Conservation (phyloP, 2,888 invertebrate species). For the Lasioglossum marginatum region DNA sequence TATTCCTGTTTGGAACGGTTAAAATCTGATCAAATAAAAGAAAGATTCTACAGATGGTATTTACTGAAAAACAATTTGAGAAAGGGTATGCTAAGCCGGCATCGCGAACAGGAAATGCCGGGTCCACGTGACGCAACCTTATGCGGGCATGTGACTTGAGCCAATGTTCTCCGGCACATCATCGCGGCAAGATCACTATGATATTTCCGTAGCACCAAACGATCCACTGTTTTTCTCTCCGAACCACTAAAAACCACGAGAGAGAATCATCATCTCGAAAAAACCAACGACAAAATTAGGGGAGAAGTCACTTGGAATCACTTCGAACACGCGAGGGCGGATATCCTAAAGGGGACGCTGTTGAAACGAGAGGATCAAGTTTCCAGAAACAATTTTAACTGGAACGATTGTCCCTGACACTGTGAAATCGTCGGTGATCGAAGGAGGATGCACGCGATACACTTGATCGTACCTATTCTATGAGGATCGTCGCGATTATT, state of each 20-base stretch:
- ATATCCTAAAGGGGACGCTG: not conserved
- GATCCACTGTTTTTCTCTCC: conserved; percentile 40
- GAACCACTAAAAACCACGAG: not conserved
- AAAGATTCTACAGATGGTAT: not conserved
- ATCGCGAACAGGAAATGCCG: conserved; percentile 26
- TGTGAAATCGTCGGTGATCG: not conserved
- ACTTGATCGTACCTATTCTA: conserved; percentile 40
- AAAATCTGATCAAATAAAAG: not conserved
- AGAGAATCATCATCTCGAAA: not conserved
- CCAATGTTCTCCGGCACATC: conserved; percentile 25
- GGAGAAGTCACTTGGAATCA: not conserved
- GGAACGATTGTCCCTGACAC: not conserved
- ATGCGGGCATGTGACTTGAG: conserved; percentile 57
- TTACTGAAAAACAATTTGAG: not conserved
- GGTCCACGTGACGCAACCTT: conserved; percentile 60
- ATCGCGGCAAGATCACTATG: conserved; percentile 25
- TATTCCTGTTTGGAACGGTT: too few relatives aligned
- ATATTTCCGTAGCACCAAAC: conserved; percentile 48
- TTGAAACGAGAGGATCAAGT: not conserved
- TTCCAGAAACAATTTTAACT: not conserved
- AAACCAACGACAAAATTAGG: not conserved
- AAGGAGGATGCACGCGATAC: not conserved
- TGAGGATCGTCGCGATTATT: not conserved
- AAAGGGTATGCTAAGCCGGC: not conserved
- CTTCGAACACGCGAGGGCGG: not conserved